These are phyloP conservation scores for Proteles cristata DNA, from an alignment of 2,113 vertebrate species.

Conservation along the genomic window DNA sequence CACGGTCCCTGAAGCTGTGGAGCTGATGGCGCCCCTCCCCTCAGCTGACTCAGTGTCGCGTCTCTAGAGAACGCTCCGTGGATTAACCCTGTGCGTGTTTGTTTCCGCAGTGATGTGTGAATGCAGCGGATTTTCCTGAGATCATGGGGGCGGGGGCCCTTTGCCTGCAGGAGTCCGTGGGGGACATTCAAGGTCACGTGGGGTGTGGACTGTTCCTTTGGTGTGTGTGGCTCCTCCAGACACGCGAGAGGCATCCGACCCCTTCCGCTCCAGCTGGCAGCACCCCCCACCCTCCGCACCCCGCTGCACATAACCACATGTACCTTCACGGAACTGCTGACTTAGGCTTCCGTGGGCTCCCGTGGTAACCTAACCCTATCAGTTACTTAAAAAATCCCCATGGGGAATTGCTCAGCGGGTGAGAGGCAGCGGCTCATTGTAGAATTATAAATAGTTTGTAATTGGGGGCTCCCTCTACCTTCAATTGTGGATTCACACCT, in stretches of 20 bases:
- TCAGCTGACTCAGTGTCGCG: fast-evolving
- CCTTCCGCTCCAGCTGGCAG: neutral
- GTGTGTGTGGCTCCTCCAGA: neutral
- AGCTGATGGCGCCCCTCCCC: neutral
- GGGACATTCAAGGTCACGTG: neutral
- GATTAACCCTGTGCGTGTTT: fast-evolving
- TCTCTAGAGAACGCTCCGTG: fast-evolving
- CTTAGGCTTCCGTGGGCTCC: neutral
- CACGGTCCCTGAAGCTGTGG: neutral
- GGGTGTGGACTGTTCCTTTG: neutral
- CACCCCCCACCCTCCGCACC: neutral
- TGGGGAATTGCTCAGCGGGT: neutral
- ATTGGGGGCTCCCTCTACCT: neutral
- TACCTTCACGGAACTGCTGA: neutral
- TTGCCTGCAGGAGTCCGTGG: neutral
- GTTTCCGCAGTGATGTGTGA: neutral
- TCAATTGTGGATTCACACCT: neutral
- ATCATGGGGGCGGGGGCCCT: neutral
- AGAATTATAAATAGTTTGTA: neutral
- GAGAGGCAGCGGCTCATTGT: neutral
- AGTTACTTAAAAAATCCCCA: neutral
- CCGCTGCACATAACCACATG: too few relatives aligned
- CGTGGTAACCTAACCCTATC: neutral
- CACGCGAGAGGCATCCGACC: neutral
- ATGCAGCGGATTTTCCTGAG: neutral